Evolutionary conservation across 2,888 invertebrate species (phyloP), one percentile per base, ranked within the genome.

Genomic region (Hipparchia sbordonii): DNA sequence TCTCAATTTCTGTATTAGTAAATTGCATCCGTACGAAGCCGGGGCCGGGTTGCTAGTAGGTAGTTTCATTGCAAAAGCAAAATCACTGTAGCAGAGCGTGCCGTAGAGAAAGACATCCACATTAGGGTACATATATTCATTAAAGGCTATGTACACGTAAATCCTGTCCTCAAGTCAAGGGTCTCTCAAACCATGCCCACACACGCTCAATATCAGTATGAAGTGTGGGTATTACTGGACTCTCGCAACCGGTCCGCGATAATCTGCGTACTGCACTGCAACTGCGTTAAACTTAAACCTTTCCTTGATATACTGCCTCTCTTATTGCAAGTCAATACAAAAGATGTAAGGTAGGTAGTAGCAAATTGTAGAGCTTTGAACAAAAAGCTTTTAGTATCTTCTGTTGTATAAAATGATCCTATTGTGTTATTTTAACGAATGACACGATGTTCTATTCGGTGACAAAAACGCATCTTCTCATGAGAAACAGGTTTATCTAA

Each of bases 241-340:
- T 61, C 60, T 69, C 60, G 61, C 39, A 61, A 69, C 69, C 69
- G 69, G 69, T 69, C 39, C 12, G 13, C 52, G 52, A 69, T 69
- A 52, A 65, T 65, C 65, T 51, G 65, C 65, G 33, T 52, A 33
- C 69, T 69, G 61, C 45, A 45, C 33, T 39, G 39, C 60, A 39
- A 61, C 67, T 67, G 46, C 67, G 63, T 63, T 62, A 12, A 33
- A 52, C 45, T 63, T 62, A 45, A 33, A 52, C 45, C 39, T 45
- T 60, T 68, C 54, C n/a, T 45, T 69, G 69, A 69, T 69, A 54
- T 61, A 61, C 69, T 33, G 69, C 2, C 23, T 46, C 57, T 52
- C 45, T 33, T 67, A 59, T 67, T 69, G 51, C 52, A 6, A 60
- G 7, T 6, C 48, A 68, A 60, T 23, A 33, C 12, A n/a, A 67